A percentile compares a stretch with the other conserved stretches of the same genome.
Evolutionary conservation across 2,888 invertebrate species (phyloP).

Genomic region (Cecidostiba fungosa): DNA sequence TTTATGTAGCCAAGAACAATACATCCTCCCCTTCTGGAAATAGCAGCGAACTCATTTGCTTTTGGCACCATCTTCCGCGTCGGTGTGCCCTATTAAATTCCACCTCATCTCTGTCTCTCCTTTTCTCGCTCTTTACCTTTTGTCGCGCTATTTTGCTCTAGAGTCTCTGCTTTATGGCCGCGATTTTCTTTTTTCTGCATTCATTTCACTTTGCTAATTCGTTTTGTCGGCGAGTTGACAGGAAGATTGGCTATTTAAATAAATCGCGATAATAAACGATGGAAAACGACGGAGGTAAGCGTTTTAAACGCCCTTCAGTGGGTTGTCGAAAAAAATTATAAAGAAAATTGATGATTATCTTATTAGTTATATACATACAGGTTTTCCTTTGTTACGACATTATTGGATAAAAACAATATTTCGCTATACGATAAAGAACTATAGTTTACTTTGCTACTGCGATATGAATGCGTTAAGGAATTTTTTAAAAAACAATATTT

Average conservation of each 20-base stretch:
- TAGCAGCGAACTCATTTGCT: not conserved
- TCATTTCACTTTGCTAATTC: not conserved
- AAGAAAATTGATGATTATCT: not conserved
- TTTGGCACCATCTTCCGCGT: not conserved
- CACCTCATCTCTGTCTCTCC: not conserved
- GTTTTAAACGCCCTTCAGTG: not conserved
- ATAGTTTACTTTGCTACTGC: too few species aligned
- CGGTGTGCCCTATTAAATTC: constrained; percentile 12
- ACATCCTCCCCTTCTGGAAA: not conserved
- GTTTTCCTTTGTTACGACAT: too few species aligned
- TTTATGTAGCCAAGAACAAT: not conserved
- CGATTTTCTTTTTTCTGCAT: not conserved
- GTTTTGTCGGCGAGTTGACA: not conserved
- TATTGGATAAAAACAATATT: too few species aligned
- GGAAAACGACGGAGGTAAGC: not conserved
- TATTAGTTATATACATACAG: too few species aligned
- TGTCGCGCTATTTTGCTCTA: not conserved
- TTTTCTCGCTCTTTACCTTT: not conserved
- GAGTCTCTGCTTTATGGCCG: not conserved
- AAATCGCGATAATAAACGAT: constrained; percentile 13
- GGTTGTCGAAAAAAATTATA: not conserved
- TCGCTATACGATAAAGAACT: too few species aligned
- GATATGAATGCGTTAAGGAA: too few species aligned
- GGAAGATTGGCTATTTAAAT: constrained; percentile 24
- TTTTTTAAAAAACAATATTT: too few species aligned